These are phyloP conservation scores for Agelastica alni DNA, from an alignment of 2,888 invertebrate genomes.

Conservation along the genomic window DNA sequence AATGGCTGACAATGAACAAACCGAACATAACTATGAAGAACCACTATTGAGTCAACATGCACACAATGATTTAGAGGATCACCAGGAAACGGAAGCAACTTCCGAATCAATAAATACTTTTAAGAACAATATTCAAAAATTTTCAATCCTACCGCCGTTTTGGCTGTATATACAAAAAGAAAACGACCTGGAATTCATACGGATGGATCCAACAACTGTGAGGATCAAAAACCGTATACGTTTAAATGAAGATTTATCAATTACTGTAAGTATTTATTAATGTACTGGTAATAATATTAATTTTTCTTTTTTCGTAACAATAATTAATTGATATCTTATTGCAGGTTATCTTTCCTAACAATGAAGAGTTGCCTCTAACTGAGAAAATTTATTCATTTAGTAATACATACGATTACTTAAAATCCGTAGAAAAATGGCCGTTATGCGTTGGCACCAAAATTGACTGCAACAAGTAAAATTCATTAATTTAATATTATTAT, in stretches of 20 bases:
- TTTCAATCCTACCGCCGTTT: not conserved
- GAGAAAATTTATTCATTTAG: no score
- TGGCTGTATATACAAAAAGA: not conserved
- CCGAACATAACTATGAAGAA: not conserved
- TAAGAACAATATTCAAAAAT: not conserved
- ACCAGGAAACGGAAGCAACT: not conserved
- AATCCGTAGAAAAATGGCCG: no score
- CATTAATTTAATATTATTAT: no score
- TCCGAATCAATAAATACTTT: not conserved
- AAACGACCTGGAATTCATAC: not conserved
- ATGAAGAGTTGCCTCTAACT: not conserved
- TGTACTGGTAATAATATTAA: not conserved
- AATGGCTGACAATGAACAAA: not conserved
- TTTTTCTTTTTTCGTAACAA: not conserved
- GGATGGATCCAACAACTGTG: not conserved
- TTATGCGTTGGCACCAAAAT: no score
- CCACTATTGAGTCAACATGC: no score
- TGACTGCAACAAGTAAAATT: no score
- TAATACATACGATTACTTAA: no score
- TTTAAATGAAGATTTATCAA: not conserved
- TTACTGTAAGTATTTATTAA: not conserved
- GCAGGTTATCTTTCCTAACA: not conserved
- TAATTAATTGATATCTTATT: not conserved
- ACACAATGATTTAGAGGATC: no score
- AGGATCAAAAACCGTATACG: not conserved